Evolutionary conservation across 1,140 invertebrate genomes (phyloP).

Genomic region (Drosophila auraria): DNA sequence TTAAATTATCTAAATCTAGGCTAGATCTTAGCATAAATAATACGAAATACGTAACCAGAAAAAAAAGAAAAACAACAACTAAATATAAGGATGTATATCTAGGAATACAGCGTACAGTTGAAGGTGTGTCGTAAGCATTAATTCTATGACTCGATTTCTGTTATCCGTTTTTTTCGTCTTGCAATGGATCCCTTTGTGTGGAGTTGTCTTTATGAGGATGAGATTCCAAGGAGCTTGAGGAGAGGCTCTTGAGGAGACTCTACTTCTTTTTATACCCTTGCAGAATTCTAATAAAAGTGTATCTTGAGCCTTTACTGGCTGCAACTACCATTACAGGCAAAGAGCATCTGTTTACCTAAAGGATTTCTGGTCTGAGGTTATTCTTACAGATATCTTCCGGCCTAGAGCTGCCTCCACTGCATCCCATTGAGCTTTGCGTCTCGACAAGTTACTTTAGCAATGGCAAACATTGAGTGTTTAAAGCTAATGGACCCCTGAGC

Average conservation of each 20-base stretch:
- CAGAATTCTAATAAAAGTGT: too few species aligned
- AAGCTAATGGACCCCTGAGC: conserved; percentile 58
- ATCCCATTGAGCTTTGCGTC: background rate
- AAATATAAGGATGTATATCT: conserved; percentile 19
- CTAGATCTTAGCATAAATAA: conserved; percentile 31
- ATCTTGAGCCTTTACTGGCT: too few species aligned
- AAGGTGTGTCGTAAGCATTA: conserved; percentile 11
- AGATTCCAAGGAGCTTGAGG: conserved; percentile 10
- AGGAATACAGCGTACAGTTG: conserved; percentile 37
- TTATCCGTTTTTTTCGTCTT: conserved; percentile 24
- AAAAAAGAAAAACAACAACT: conserved; percentile 31
- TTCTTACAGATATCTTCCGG: background rate
- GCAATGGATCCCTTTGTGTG: conserved; percentile 40
- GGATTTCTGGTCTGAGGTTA: too few species aligned
- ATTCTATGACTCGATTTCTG: conserved; percentile 77
- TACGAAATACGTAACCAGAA: conserved; percentile 21
- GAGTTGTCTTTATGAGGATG: background rate
- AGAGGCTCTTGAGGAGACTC: too few species aligned
- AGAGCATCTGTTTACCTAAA: too few species aligned
- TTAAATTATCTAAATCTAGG: conserved; percentile 24
- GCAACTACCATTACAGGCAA: too few species aligned
- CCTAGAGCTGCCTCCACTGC: background rate
- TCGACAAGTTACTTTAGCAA: conserved; percentile 42
- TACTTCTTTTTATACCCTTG: background rate
- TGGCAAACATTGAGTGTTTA: conserved; percentile 60